Evolutionary conservation across 2,797 vertebrate species (phyloP), one percentile per base, ranked within the genome.

Genomic region (Sebastes umbrosus): DNA sequence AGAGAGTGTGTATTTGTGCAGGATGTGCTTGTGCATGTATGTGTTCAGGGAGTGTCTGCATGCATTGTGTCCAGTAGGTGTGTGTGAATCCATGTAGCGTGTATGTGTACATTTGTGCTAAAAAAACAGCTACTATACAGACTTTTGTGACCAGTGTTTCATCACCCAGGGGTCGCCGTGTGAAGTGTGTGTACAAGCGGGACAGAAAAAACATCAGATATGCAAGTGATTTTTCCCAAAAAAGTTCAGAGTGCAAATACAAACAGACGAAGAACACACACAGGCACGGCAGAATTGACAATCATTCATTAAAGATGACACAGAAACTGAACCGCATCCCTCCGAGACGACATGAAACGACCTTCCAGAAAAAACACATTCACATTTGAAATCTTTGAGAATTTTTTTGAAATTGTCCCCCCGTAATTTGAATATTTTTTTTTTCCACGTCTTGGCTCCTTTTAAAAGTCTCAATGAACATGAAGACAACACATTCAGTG

Each of bases 281-380:
- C 93, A 93, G 92, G 93, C 92, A 94, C 93, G 69, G 91, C 93
- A 94, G 92, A 94, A 90, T 88, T 73, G 89, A 94, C 91, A 93
- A 93, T 94, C 93, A 87, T 93, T 94, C 93, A 90, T 87, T 90
- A 83, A 50, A 87, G 88, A 92, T 93, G 92, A 94, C 92, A 92
- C 86, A 78, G 79, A 87, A 87, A 86, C 77, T 57, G 77, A 90
- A 87, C 77, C 75, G 82, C 83, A 83, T 86, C 90, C 87, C 86
- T 88, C 77, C 5, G 84, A 88, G 81, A 90, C 83, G 1, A 88
- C 87, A 82, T 90, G 88, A 92, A 88, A 92, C 79, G 27, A 83
- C 79, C 78, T 59, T 60, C 34, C 14, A 43, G 39, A 75, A 78
- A 77, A 87, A 89, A 86, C 72, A 89, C 90, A 92, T 90, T 94